Base-by-base conservation (phyloP, 2,113 vertebrate genomes). In the Nymphicus hollandicus region DNA sequence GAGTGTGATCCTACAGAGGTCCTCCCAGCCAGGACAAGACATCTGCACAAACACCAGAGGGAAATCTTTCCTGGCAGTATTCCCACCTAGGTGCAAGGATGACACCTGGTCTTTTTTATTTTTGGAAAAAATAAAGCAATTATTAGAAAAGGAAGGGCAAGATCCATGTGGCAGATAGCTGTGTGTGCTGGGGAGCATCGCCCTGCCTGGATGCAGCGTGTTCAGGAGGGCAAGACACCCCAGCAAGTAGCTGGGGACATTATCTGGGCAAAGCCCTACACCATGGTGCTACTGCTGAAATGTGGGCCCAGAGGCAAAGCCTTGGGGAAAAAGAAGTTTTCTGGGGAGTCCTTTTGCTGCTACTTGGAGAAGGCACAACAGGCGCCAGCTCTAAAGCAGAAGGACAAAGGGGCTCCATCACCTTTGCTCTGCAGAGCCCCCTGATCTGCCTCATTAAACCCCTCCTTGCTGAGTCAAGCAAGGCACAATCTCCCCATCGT, bases 321-420 rank as follows among this genome's bases (percentile, higher is more conserved):
- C 20, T 11, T 24, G 31, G 41, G 27, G 55, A 33, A 39, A 50
- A 56, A 2, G 16, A 6, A 0, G 0, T 0, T 43, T 85, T 70
- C 7, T 1, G 1, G 13, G 18, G 7, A 41, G 9, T 15, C 29
- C 31, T 88, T 88, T 68, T 28, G 17, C 15, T 37, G 49, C n/a
- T 44, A 19, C 68, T 73, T n/a, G 31, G 23, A 56, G 63, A 31
- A 44, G 28, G 18, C 7, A 5, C 15, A 39, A 1, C 27, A 1
- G 19, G 28, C 17, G 55, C 14, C 11, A 41, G 13, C 43, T 14
- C 37, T 37, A 9, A 50, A 87, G 49, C 64, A 71, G 56, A 14
- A 16, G 53, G 11, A 35, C 0, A 19, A 76, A 89, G 31, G 53
- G 31, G 28, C 24, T 72, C 44, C 33, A 18, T 25, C 63, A 50